Conservation (phyloP, 2,888 invertebrate genomes). For the Exocentrus adspersus region DNA sequence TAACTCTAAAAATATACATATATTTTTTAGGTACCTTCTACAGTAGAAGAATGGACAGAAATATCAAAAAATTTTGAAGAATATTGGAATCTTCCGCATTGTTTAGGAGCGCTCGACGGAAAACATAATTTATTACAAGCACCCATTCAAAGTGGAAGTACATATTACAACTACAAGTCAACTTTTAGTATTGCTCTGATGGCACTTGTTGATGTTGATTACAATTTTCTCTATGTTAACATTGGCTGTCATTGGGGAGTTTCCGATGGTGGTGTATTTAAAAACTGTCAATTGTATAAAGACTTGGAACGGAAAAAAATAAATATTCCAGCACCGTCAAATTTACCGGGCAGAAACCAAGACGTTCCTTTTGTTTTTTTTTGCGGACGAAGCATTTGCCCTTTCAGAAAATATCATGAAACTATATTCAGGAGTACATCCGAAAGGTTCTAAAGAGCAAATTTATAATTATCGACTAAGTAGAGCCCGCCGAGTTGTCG, state of each 20-base stretch:
- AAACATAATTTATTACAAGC: neutral
- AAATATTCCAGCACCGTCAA: neutral
- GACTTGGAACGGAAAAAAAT: neutral
- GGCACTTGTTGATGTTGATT: neutral
- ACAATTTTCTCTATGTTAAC: constrained; percentile 11
- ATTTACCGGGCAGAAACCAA: neutral
- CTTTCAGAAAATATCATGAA: constrained; percentile 15
- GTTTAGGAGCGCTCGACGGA: neutral
- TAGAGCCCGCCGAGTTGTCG: constrained; percentile 18
- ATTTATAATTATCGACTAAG: constrained; percentile 25
- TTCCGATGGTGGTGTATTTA: constrained; percentile 17
- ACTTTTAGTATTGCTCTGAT: neutral
- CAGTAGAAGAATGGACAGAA: neutral
- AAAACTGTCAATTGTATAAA: neutral
- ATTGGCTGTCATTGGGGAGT: constrained; percentile 16
- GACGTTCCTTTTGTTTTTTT: constrained; percentile 14
- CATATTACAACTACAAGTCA: neutral
- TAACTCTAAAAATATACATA: no score
- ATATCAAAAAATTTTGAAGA: neutral
- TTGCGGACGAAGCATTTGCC: constrained; percentile 24
- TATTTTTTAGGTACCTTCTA: neutral
- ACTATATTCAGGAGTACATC: constrained; percentile 16
- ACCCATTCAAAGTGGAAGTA: neutral
- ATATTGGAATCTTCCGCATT: neutral
- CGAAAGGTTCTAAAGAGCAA: constrained; percentile 9